Base-by-base conservation (phyloP, 2,888 invertebrate genomes). In the Sicus ferrugineus region DNA sequence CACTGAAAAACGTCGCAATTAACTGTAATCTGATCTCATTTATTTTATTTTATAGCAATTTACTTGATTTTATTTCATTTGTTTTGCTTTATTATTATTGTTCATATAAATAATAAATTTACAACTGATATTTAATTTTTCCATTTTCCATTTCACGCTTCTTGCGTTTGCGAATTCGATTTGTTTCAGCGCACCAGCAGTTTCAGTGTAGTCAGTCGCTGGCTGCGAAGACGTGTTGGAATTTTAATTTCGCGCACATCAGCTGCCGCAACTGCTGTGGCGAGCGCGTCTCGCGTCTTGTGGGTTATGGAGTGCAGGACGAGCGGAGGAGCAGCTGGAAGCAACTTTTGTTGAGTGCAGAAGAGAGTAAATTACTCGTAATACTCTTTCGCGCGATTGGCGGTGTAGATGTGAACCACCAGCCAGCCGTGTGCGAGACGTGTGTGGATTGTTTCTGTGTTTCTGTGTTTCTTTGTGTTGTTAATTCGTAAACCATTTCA, bases 381-480 rank as follows among this genome's bases (percentile, higher is more conserved):
- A 61, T 68, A 74, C 73, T 70, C 73, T 66, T 74, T 72, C 68
- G 72, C 70, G 74, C 70, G 70, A 73, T 74, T 73, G 70, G 71
- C 70, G 72, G 50, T 58, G 48, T 63, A 67, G 68, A 71, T 71
- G 70, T 68, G 70, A 68, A 71, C 52, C 61, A 31, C 19, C 28
- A 34, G 19, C 34, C 31, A 34, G 1, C 42, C 61, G 11, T 61
- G 42, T 61, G 38, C 14, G 42, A 38, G 23, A 21, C 28, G 3
- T 54, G 23, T 54, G 6, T 28, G 54, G 16, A 54, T 26, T 54
- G 54, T 23, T 54, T 68, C 62, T 69, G 70, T 70, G 7, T 64
- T 65, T 46, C 30, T 21, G 11, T 31, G 58, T 16, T 21, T 28
- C 16, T 38, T 34, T 3, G 38, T 66, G 66, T 34, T 34, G 38